Conservation (phyloP, 2,888 invertebrate species). For the Megalurothrips usitatus region DNA sequence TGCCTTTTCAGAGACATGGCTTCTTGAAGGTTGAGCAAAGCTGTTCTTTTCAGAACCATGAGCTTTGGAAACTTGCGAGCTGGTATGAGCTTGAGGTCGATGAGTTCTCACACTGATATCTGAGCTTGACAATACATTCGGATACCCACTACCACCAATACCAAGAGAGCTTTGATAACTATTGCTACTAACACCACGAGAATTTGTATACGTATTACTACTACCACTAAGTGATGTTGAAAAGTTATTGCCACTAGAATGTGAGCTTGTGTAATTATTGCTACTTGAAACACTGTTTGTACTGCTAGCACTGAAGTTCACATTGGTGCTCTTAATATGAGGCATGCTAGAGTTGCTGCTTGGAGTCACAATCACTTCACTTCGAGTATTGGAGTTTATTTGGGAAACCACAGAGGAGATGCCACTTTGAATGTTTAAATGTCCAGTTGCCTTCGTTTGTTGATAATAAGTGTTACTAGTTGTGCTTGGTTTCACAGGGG, state of each 20-base stretch:
- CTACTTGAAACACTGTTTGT: background rate
- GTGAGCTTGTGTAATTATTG: background rate
- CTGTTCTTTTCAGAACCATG: background rate
- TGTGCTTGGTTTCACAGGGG: constrained; percentile 1
- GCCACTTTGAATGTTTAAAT: background rate
- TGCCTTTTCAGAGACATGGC: background rate
- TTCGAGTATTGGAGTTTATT: background rate
- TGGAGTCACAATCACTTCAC: constrained; percentile 18
- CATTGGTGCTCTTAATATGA: constrained; percentile 8
- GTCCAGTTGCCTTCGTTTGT: background rate
- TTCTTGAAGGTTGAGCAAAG: background rate
- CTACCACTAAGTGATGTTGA: background rate
- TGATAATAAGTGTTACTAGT: background rate
- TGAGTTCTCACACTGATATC: background rate
- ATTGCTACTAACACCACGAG: background rate
- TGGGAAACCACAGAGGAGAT: background rate
- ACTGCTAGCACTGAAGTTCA: background rate
- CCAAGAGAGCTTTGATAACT: background rate
- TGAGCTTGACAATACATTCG: background rate
- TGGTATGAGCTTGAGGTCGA: background rate
- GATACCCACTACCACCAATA: background rate
- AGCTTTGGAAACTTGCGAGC: background rate
- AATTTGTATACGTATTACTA: background rate
- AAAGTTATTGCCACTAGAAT: background rate
- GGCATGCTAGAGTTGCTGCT: background rate